A percentile compares a stretch with the other conserved stretches of the same genome.
phyloP scores from a whole-genome alignment of 2,888 invertebrate species.

The Tenthredo scrophulariae region DNA sequence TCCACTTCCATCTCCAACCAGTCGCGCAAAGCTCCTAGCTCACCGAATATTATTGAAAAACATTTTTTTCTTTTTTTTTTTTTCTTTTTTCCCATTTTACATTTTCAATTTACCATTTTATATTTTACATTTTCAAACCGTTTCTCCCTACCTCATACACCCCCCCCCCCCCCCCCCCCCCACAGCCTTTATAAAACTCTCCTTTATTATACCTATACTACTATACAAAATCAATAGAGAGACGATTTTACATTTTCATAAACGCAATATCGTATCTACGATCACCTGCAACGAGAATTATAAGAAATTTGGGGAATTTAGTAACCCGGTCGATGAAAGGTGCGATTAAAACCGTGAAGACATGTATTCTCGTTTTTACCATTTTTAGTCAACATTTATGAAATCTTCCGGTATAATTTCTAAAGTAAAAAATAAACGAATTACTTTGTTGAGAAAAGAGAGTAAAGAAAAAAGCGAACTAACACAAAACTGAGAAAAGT shows the following conservation, averaged over 20 bases:
- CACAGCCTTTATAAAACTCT: background rate
- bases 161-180: background rate
- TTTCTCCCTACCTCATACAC: background rate
- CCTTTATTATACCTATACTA: slow-evolving; percentile 5
- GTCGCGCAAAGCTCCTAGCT: slow-evolving; percentile 19
- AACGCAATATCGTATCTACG: background rate
- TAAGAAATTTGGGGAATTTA: background rate
- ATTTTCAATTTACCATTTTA: slow-evolving; percentile 40
- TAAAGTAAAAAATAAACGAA: too few species aligned
- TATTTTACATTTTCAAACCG: slow-evolving; percentile 17
- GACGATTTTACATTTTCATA: background rate
- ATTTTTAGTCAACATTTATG: background rate
- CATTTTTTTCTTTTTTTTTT: background rate
- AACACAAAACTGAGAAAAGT: background rate
- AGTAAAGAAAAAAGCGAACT: background rate
- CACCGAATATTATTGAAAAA: slow-evolving; percentile 48
- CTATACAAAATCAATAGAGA: slow-evolving; percentile 10
- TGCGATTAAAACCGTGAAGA: background rate
- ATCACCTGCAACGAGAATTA: background rate
- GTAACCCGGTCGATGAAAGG: background rate
- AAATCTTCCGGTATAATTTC: too few species aligned
- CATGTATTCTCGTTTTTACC: too few species aligned
- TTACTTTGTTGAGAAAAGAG: background rate
- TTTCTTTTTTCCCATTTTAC: slow-evolving; percentile 5
- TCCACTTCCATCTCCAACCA: background rate